phyloP scores from a whole-genome alignment of 2,113 vertebrate genomes.

The Leucopternis melanops region DNA sequence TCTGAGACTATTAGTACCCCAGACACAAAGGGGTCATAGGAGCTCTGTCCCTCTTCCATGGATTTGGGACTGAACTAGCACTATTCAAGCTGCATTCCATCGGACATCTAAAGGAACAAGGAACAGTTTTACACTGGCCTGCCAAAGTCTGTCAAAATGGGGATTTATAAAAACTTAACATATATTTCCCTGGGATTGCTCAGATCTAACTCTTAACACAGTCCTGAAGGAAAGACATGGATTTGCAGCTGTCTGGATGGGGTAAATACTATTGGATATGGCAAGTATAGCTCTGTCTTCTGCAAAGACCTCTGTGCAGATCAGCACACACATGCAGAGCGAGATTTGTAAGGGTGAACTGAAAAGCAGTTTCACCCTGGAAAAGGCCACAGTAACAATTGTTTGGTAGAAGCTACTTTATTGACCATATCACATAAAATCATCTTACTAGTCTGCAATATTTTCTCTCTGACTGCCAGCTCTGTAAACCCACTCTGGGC shows the following conservation, averaged over 20 bases:
- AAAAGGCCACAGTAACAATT: not conserved
- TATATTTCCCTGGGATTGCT: not conserved
- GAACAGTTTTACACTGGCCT: not conserved
- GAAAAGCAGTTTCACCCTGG: conserved; percentile 12
- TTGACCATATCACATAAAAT: conserved; percentile 7
- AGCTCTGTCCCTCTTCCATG: not conserved
- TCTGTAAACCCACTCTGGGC: not conserved
- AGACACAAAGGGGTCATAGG: not conserved
- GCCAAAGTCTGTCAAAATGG: not conserved
- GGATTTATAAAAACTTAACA: not conserved
- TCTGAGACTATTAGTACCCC: not conserved
- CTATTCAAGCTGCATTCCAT: not conserved
- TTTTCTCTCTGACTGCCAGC: conserved; percentile 9
- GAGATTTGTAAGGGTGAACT: conserved; percentile 14
- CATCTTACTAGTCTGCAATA: not conserved
- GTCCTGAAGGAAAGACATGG: not conserved
- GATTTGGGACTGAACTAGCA: not conserved
- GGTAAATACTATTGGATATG: not conserved
- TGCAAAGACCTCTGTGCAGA: conserved; percentile 10
- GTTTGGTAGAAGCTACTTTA: conserved; percentile 15
- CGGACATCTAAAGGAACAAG: not conserved
- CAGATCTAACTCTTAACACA: not conserved
- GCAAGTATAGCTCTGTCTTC: not conserved
- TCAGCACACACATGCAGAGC: not conserved
- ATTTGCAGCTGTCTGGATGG: not conserved